Base-by-base conservation (phyloP, 2,888 invertebrate species). In the Lathronympha strigana region DNA sequence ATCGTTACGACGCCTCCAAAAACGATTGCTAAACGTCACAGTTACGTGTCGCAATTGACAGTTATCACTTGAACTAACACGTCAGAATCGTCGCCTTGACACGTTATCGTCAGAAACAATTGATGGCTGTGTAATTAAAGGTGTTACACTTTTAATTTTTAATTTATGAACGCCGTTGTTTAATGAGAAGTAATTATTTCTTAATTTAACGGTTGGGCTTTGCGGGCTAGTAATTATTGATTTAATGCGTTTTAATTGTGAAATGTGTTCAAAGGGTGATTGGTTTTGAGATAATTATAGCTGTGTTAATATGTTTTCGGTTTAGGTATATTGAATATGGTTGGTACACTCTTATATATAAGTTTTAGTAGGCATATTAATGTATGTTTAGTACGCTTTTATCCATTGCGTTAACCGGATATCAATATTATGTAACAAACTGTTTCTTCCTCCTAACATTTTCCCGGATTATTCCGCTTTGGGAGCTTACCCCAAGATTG, bases 121-220 rank as follows among this genome's bases (percentile, higher is more conserved):
- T 69, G 67, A 66, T 69, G 47, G 66, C 25, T 54, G 21, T 49
- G 50, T 66, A 69, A 73, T 73, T 73, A 72, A 49, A 73, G 69
- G 73, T 67, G 73, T 72, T 69, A 70, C 63, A 69, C 62, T 68
- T 67, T 70, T 71, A 71, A 72, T 72, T 71, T 69, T 67, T 63
- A 61, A 57, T 57, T 40, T 53, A 47, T 61, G 58, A 36, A 28
- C 25, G 50, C 49, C 25, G 38, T 54, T 43, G 58, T 54, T 38
- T 62, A 62, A 63, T 63, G 61, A 61, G 51, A 33, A 61, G 60
- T 67, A 63, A 67, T 68, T 67, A 67, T 47, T 57, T 31, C 17
- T 36, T 55, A 33, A 62, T 53, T 64, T 60, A 45, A 63, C 15
- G 40, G 33, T 36, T 21, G n/a, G n/a, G n/a, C n/a, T n/a, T n/a